Evolutionary conservation across 2,797 vertebrate genomes (phyloP), one percentile per base, ranked within the genome.

Genomic region (Pipistrellus kuhlii): DNA sequence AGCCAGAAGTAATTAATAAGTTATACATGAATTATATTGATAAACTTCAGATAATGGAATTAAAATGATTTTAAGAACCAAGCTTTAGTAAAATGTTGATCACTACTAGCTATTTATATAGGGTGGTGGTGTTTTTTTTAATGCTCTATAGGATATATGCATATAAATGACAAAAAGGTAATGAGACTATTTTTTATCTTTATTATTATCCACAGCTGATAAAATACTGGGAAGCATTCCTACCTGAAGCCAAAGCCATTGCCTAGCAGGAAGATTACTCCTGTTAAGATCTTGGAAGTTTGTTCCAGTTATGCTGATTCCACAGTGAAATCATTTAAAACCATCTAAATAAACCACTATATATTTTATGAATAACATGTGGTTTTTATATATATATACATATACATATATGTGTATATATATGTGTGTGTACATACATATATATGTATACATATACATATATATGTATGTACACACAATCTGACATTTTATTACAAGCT

Each of bases 181-280:
- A 83, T 85, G 11, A 94, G 69, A 95, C 35, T 95, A 13, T 92
- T 21, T 94, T 51, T 48, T 95, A 90, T 96, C 95, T 71, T 96
- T 96, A 4, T 94, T 90, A 59, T 59, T 85, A 96, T 91, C 88
- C 91, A 71, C 98, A 99, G 99, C 98, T 99, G 95, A 99, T 99
- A 97, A 99, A 99, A 97, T 99, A 99, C 97, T 99, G 99, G 99
- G 99, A 99, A 96, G 99, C 99, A 95, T 99, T 99, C 98, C 98
- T 99, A 97, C 99, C 99, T 62, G 99, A 99, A 98, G 99, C 99
- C 98, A 99, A 99, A 99, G 99, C 99, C 95, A 99, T 99, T 96
- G 99, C 99, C 94, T 99, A 98, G 98, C 97, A 96, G 91, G 96
- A 98, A 95, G 96, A 96, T 68, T 95, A 95, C 94, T 97, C 94